Percentiles rank a stretch among this genome's conserved stretches.
Evolutionary conservation across 2,888 invertebrate species (phyloP).

Genomic region (Gryllus longicercus): DNA sequence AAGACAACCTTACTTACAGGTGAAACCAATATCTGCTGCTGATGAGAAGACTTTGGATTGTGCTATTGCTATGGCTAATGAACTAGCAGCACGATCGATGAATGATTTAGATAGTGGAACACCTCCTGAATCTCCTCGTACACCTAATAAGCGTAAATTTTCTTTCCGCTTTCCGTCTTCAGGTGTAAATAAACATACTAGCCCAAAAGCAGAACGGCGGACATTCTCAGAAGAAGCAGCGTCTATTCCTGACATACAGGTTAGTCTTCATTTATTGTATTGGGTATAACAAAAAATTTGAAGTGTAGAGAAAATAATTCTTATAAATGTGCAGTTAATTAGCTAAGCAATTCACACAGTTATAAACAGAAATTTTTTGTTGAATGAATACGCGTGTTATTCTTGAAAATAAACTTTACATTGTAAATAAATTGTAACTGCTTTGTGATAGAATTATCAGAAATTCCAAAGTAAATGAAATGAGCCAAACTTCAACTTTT

Average conservation of each 20-base stretch:
- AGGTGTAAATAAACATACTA: slow-evolving; percentile 29
- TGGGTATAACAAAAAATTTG: not conserved
- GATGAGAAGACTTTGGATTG: slow-evolving; percentile 88
- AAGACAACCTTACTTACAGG: slow-evolving; percentile 44
- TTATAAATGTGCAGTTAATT: too few relatives aligned
- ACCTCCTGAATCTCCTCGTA: slow-evolving; percentile 36
- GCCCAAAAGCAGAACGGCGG: slow-evolving; percentile 66
- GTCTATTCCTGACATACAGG: slow-evolving; percentile 83
- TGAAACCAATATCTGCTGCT: slow-evolving; percentile 90
- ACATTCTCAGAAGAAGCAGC: slow-evolving; percentile 89
- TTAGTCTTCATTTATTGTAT: slow-evolving; percentile 44
- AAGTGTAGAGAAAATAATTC: too few relatives aligned
- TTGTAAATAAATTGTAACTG: too few relatives aligned
- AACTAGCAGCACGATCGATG: slow-evolving; percentile 71
- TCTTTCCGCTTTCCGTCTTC: slow-evolving; percentile 65
- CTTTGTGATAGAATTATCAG: too few relatives aligned
- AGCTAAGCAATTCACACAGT: too few relatives aligned
- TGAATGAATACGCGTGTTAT: too few relatives aligned
- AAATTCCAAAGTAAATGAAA: too few relatives aligned
- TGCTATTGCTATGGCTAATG: slow-evolving; percentile 90
- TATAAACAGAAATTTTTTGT: too few relatives aligned
- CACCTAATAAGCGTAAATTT: slow-evolving; percentile 69
- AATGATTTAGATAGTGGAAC: slow-evolving; percentile 45
- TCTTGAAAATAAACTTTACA: too few relatives aligned
- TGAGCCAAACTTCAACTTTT: too few relatives aligned